These are phyloP conservation scores for Amphiprion ocellaris DNA, from an alignment of 2,113 vertebrate genomes.

Conservation along the genomic window DNA sequence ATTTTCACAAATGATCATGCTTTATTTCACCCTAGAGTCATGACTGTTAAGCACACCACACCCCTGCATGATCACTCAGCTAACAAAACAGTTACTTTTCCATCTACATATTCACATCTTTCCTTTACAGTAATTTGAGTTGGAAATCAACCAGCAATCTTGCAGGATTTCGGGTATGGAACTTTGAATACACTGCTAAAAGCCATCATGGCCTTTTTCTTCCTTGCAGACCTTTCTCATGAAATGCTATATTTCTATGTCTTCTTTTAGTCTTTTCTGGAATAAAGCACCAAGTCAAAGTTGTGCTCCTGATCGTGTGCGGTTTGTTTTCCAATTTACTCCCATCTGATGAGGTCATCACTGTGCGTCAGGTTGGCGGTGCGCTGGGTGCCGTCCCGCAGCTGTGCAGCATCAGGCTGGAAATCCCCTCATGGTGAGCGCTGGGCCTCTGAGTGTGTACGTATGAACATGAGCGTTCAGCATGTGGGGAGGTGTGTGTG, in stretches of 20 bases:
- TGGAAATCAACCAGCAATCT: too few relatives aligned
- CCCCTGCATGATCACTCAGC: too few relatives aligned
- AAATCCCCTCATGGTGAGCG: conserved; percentile 68
- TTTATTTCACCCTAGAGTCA: too few relatives aligned
- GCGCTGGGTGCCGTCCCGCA: conserved; percentile 56
- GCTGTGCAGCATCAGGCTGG: conserved; percentile 76
- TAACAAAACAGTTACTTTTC: too few relatives aligned
- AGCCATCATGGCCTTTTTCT: neutral
- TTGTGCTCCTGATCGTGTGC: conserved; percentile 31
- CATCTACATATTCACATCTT: too few relatives aligned
- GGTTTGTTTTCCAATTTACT: conserved; percentile 56
- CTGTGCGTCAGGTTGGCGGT: conserved; percentile 63
- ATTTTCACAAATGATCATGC: too few relatives aligned
- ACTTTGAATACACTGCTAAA: too few relatives aligned
- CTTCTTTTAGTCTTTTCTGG: neutral
- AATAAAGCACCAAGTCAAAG: conserved; percentile 5
- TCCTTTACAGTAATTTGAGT: too few relatives aligned
- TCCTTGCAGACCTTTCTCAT: neutral
- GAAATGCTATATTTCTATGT: neutral
- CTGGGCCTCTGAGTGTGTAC: conserved; percentile 30
- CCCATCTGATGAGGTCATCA: conserved; percentile 69
- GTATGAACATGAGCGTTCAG: conserved; percentile 16
- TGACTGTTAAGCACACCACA: too few relatives aligned
- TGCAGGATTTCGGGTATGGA: too few relatives aligned
- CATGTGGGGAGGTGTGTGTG: conserved; percentile 11